These are phyloP conservation scores for Sitta carolinensis DNA, from an alignment of 2,797 vertebrate species.

Conservation along the genomic window DNA sequence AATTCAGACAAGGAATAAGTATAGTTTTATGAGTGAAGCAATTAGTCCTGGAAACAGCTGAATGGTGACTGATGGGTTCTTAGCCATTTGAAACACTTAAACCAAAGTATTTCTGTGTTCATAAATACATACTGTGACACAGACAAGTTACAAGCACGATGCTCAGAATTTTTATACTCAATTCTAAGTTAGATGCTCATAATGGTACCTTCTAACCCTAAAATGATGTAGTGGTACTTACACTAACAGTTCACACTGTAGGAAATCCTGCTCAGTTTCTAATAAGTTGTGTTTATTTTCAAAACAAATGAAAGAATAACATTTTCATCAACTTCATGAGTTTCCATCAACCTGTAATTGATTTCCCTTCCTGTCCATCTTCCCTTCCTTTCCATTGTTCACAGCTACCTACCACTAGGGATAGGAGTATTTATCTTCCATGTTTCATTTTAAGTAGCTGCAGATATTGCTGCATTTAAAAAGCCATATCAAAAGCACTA, in stretches of 20 bases:
- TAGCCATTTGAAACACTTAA: not conserved
- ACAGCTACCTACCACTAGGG: not conserved
- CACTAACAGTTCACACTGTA: not conserved
- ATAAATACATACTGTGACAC: not conserved
- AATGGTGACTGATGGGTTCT: not conserved
- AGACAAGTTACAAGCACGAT: not conserved
- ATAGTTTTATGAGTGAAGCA: not conserved
- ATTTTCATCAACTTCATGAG: not conserved
- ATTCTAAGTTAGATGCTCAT: not conserved
- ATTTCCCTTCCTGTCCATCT: not conserved
- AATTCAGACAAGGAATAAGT: slow-evolving; percentile 2
- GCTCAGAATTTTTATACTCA: not conserved
- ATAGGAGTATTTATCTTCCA: not conserved
- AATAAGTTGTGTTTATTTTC: slow-evolving; percentile 8
- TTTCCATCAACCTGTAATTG: not conserved
- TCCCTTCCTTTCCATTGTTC: not conserved
- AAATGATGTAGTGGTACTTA: not conserved
- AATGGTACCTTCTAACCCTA: not conserved
- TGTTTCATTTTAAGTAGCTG: not conserved
- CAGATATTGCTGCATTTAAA: not conserved
- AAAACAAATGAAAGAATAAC: slow-evolving; percentile 44
- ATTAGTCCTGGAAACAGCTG: slow-evolving; percentile 13
- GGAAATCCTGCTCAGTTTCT: not conserved
- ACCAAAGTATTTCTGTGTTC: not conserved
- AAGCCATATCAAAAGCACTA: not conserved